Evolutionary conservation across 2,797 vertebrate species (phyloP).

Genomic region (Phalanger gymnotis): DNA sequence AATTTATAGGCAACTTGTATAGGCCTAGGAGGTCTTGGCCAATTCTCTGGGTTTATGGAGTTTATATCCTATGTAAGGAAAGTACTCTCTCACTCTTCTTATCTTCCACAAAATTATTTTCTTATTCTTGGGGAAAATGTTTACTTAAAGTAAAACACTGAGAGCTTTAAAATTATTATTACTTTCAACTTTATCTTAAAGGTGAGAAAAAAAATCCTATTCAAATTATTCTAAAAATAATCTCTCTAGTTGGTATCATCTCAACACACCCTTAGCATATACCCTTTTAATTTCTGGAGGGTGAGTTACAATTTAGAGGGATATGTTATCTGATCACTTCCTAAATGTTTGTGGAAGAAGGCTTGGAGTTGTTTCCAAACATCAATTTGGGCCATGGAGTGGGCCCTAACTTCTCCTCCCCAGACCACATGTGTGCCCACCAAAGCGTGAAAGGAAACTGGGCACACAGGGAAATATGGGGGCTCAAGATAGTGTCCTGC

Average conservation of each 20-base stretch:
- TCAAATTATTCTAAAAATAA: conserved; percentile 18
- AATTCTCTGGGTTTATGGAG: background rate
- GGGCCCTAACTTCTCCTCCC: conserved; percentile 90
- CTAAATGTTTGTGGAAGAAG: conserved; percentile 89
- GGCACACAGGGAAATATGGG: conserved; percentile 89
- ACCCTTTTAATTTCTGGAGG: background rate
- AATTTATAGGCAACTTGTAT: background rate
- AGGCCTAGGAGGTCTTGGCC: background rate
- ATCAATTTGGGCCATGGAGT: conserved; percentile 89
- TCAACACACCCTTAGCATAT: background rate
- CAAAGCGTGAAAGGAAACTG: conserved; percentile 82
- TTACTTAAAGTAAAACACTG: background rate
- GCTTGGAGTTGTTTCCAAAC: conserved; percentile 88
- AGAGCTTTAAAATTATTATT: background rate
- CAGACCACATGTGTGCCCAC: conserved; percentile 83
- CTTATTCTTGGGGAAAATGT: background rate
- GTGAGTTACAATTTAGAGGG: conserved; percentile 66
- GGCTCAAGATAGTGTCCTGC: conserved; percentile 92
- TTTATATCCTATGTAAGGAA: background rate
- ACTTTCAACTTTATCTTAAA: conserved; percentile 19
- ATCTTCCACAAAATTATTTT: conserved; percentile 19
- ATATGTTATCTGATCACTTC: background rate
- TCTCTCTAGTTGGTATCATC: background rate
- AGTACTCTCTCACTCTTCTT: background rate
- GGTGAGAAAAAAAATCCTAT: background rate